phyloP scores from a whole-genome alignment of 2,113 vertebrate species.

The Odontesthes bonariensis region DNA sequence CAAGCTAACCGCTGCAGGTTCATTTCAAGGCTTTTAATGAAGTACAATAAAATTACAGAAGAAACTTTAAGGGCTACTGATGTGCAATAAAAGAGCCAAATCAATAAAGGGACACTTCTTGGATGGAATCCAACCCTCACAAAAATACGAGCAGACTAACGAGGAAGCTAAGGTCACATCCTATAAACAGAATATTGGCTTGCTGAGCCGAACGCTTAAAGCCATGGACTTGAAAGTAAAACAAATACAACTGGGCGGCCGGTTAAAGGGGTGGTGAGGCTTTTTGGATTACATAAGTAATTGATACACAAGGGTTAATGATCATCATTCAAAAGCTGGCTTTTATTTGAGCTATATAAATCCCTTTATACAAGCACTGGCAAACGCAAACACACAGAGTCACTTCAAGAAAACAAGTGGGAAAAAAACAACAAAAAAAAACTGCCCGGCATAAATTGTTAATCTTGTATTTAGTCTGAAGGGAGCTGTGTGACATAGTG shows the following conservation, averaged over 20 bases:
- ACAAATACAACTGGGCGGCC: conserved; percentile 8
- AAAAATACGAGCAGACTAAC: conserved; percentile 45
- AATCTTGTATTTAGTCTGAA: conserved; percentile 32
- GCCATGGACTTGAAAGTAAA: conserved; percentile 12
- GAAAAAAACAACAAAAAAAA: too few species aligned
- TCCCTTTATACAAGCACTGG: conserved; percentile 5
- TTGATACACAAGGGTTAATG: conserved; percentile 49
- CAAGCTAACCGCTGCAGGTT: conserved; percentile 13
- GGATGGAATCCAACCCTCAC: conserved; percentile 62
- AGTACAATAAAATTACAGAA: conserved; percentile 54
- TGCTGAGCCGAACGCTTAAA: conserved; percentile 20
- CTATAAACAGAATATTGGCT: conserved; percentile 48
- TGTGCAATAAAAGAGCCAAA: conserved; percentile 68
- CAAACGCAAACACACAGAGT: conserved; percentile 4
- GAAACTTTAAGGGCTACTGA: conserved; percentile 49
- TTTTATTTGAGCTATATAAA: conserved; percentile 29
- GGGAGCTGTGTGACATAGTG: conserved; percentile 40
- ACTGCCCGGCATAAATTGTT: conserved; percentile 35
- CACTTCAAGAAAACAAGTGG: background rate
- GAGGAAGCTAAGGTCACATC: conserved; percentile 59
- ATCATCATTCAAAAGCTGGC: conserved; percentile 32
- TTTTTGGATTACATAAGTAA: conserved; percentile 34
- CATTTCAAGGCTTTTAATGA: conserved; percentile 50
- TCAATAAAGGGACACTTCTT: conserved; percentile 69
- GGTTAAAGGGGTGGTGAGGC: background rate